Conservation (phyloP, 2,797 vertebrate species). For the Fringilla coelebs region DNA sequence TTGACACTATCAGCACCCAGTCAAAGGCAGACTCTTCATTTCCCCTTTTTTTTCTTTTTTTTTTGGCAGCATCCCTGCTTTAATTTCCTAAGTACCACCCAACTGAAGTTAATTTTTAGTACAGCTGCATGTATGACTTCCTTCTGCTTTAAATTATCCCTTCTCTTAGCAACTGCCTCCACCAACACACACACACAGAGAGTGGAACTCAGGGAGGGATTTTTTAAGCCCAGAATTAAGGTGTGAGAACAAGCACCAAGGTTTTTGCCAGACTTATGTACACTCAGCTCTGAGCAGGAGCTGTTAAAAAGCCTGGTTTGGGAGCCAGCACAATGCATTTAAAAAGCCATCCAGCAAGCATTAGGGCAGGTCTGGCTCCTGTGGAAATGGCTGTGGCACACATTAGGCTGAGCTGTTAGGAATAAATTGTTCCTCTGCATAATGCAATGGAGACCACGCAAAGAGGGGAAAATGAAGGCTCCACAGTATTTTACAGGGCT, state of each 20-base stretch:
- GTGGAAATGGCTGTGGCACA: background rate
- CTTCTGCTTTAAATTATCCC: background rate
- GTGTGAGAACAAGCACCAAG: background rate
- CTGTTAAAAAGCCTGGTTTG: background rate
- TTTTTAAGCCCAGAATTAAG: background rate
- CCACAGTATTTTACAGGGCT: background rate
- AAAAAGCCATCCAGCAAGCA: background rate
- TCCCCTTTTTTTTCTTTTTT: background rate
- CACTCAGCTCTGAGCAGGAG: background rate
- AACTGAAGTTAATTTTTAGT: background rate
- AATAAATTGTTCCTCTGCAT: background rate
- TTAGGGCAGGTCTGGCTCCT: background rate
- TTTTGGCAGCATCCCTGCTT: background rate
- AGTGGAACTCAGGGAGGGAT: rapidly evolving
- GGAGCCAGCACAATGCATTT: background rate
- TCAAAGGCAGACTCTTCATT: background rate
- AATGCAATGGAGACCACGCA: background rate
- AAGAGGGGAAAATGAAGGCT: background rate
- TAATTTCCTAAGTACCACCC: constrained; percentile 7
- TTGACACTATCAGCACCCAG: background rate
- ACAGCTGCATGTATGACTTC: background rate
- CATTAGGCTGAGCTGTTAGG: background rate
- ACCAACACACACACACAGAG: background rate
- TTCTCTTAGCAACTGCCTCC: constrained; percentile 36
- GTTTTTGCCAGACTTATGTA: background rate